Base-by-base conservation (phyloP, 2,113 vertebrate genomes). In the Pyrgilauda ruficollis region DNA sequence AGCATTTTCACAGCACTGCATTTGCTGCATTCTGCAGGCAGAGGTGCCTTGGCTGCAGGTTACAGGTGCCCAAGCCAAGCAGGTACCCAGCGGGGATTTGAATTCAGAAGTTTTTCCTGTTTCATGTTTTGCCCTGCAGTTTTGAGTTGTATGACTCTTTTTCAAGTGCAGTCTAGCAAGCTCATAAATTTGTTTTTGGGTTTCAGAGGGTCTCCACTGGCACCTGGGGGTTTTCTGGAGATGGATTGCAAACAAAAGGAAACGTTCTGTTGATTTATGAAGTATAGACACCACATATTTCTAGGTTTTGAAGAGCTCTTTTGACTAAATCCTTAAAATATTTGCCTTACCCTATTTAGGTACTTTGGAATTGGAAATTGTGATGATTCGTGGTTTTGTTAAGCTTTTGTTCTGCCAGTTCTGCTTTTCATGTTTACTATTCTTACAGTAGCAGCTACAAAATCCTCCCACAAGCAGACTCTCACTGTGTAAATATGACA, bases 361-460 rank as follows among this genome's bases (percentile, higher is more conserved):
- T 91, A 39, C 49, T 33, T 86, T 73, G 37, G 46, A 90, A 88
- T 69, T 85, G 68, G 53, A 89, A 73, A 78, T 52, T 52, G 55
- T 66, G 10, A 16, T 49, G 52, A 56, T 63, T 50, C 4, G 7
- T 73, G 22, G 6, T 80, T 90, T 92, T 72, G 50, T 90, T 66
- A 73, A 64, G n/a, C 61, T 92, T 86, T 92, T 95, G 24, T 76
- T 37, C 78, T 94, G 53, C 76, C 63, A 89, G 22, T 76, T 88
- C 72, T 90, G 22, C 58, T 58, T 89, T 80, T 89, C 15, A 10
- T 94, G 43, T 67, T 88, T 92, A 80, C 59, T 90, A 2, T 79
- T 84, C 72, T 68, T 92, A 49, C 58, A 69, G 59, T 3, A 58
- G 55, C 52, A 74, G 35, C 72, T 84, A 50, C 50, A 84, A 67